Evolutionary conservation across 2,888 invertebrate species (phyloP), one percentile per base, ranked within the genome.

Genomic region (Drosophila mimica): DNA sequence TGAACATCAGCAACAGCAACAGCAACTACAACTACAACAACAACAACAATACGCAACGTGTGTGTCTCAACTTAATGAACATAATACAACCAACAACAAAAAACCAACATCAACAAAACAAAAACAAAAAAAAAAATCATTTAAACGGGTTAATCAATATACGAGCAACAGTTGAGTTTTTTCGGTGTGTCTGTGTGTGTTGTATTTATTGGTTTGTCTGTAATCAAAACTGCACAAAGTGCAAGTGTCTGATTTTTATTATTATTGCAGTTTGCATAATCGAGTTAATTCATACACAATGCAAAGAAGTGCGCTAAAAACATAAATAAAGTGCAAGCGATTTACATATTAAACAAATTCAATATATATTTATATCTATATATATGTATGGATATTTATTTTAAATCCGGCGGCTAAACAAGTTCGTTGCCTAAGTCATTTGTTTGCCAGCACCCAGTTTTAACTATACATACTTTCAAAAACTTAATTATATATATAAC

Each of bases 341-440:
- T 65, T 81, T 66, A 63, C 66, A 66, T 62, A 82, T 79, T 72
- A 56, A 70, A 30, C 28, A 31, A 75, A 59, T 60, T 69, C 30
- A 63, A 52, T 57, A 57, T 54, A 68, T 60, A 54, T 69, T 2
- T n/a, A 30, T 17, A 15, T 17, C 5, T 20, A 9, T 15, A 15
- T 53, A 1, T 52, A 20, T 20, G 33, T 31, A 52, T 53, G 33
- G 15, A 30, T 11, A 61, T 46, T 25, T 46, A 4, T 25, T 8
- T 46, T 25, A 57, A 75, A 74, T 61, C 61, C 66, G 58, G 71
- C 57, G 62, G 69, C 59, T 78, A 79, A 87, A 76, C 89, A 74
- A 88, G 86, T 88, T 88, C 82, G 89, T 87, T 82, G 82, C 80
- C 85, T 82, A 88, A 84, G 84, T 88, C 81, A 83, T 84, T 84